Conservation (phyloP, 2,113 vertebrate species). For the Uria aalge region DNA sequence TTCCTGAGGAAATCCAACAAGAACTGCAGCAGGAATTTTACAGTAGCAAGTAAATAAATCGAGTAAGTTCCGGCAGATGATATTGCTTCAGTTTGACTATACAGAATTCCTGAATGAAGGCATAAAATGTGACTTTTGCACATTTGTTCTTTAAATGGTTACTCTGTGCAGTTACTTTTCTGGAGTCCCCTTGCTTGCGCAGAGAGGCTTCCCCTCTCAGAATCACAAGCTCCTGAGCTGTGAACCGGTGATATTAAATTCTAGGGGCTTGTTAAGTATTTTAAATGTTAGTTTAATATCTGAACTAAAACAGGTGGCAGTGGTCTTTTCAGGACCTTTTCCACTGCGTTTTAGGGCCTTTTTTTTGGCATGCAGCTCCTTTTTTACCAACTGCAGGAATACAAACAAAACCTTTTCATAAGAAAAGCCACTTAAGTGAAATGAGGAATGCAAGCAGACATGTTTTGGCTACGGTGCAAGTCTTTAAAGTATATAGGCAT, state of each 20-base stretch:
- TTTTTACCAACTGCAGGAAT: constrained; percentile 49
- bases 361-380: not conserved
- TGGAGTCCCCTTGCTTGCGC: not conserved
- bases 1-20: constrained; percentile 39
- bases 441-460: constrained; percentile 69
- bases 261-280: constrained; percentile 22
- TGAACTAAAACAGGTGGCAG: constrained; percentile 25
- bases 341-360: not conserved
- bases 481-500: constrained; percentile 56
- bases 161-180: not conserved
- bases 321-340: constrained; percentile 29
- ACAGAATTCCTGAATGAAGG: not conserved
- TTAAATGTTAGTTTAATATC: constrained; percentile 33
- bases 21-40: constrained; percentile 12
- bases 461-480: constrained; percentile 61
- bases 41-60: constrained; percentile 23
- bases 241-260: constrained; percentile 7
- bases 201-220: not conserved
- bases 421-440: constrained; percentile 67
- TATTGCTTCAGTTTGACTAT: not conserved
- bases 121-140: not conserved
- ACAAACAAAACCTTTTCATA: constrained; percentile 72
- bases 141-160: not conserved
- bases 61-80: not conserved
- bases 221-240: not conserved